phyloP scores from a whole-genome alignment of 2,888 invertebrate genomes.

The Yponomeuta sedellus region DNA sequence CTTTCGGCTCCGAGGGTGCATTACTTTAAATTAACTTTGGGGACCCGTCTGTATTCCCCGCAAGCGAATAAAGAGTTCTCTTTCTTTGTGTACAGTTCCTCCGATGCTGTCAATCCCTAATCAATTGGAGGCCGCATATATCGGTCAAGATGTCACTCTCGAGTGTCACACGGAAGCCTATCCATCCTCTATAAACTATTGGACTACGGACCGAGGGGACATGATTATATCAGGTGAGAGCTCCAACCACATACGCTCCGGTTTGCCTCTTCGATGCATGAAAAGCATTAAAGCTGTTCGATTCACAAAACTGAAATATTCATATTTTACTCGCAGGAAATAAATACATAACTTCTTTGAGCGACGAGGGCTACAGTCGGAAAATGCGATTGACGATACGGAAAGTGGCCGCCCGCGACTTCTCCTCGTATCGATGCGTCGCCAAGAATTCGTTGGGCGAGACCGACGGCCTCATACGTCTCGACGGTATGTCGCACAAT shows the following conservation, averaged over 20 bases:
- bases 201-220: conserved; percentile 93
- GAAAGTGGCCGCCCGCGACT: conserved; percentile 85
- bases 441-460: conserved; percentile 94
- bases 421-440: conserved; percentile 92
- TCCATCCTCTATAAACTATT: conserved; percentile 95
- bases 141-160: conserved; percentile 90
- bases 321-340: conserved; percentile 77
- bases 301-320: not conserved
- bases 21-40: not conserved
- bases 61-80: not conserved
- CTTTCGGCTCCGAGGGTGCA: not conserved
- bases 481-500: conserved; percentile 81
- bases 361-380: conserved; percentile 91
- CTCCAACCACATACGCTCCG: not conserved
- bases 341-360: conserved; percentile 90
- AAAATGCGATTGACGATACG: conserved; percentile 94
- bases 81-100: conserved; percentile 81
- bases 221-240: conserved; percentile 93
- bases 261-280: not conserved
- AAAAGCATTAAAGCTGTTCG: not conserved
- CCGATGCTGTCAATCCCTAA: conserved; percentile 96
- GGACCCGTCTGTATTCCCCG: not conserved
- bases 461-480: conserved; percentile 91
- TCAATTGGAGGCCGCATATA: conserved; percentile 92
- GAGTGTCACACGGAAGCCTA: conserved; percentile 95